A percentile compares a stretch with the other conserved stretches of the same genome.
These are phyloP conservation scores for Temnothorax nylanderi DNA, from an alignment of 1,140 invertebrate genomes.

Conservation along the genomic window DNA sequence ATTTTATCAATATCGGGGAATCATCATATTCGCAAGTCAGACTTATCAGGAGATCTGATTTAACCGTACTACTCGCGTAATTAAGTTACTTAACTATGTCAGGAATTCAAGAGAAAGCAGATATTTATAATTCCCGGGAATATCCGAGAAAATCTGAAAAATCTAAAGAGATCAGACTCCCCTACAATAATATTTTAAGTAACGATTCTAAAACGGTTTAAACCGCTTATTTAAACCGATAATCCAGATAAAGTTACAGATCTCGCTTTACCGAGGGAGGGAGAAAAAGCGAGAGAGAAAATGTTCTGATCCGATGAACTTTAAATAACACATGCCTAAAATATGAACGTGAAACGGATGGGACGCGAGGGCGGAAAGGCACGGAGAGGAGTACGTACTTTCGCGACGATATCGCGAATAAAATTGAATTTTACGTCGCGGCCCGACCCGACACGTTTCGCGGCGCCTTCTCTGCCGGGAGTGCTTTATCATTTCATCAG, in stretches of 20 bases:
- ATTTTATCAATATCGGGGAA: constrained; percentile 2
- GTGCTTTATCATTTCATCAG: constrained; percentile 69
- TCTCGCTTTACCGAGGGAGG: not conserved
- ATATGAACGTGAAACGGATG: not conserved
- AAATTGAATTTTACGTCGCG: constrained; percentile 58
- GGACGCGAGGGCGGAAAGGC: not conserved
- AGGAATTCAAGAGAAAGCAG: not conserved
- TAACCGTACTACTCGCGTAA: not conserved
- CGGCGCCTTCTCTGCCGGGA: constrained; percentile 32
- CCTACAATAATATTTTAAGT: not conserved
- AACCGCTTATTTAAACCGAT: not conserved
- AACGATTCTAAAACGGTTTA: not conserved
- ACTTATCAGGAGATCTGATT: not conserved
- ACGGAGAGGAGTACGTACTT: not conserved
- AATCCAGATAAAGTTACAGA: not conserved
- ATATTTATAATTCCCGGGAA: not conserved
- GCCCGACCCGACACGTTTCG: constrained; percentile 2
- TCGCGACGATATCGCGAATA: constrained; percentile 51
- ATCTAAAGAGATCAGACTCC: not conserved
- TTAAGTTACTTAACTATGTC: not conserved
- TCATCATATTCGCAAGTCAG: not conserved
- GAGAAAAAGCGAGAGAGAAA: not conserved
- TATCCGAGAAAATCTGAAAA: not conserved
- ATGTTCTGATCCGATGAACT: not conserved
- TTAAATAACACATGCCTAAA: constrained; percentile 22